These are phyloP conservation scores for Hydrotaea cyrtoneurina DNA, from an alignment of 2,888 invertebrate genomes.

Conservation along the genomic window DNA sequence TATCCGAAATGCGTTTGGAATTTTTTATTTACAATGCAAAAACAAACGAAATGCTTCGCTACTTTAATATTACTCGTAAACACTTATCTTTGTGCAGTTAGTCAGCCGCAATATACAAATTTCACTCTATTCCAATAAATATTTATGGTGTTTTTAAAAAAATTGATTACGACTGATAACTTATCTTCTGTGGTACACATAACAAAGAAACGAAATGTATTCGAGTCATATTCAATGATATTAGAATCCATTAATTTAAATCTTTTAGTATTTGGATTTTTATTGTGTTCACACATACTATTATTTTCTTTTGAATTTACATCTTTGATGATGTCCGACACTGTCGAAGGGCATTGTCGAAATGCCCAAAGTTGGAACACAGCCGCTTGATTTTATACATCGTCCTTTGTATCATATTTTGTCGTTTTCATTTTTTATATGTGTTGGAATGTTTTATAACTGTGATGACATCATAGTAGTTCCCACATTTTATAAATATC, in stretches of 20 bases:
- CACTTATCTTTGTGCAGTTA: no score
- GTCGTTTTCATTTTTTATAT: not conserved
- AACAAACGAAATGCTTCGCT: no score
- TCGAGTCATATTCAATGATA: no score
- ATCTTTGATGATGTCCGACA: not conserved
- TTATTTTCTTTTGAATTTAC: not conserved
- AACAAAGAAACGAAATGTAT: no score
- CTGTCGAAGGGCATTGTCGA: not conserved
- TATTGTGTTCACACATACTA: not conserved
- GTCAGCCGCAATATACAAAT: no score
- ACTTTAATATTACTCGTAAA: no score
- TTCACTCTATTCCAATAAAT: no score
- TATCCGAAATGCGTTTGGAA: no score
- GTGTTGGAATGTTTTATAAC: conserved; percentile 11
- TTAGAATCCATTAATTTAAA: no score
- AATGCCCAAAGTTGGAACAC: not conserved
- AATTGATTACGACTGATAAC: not conserved
- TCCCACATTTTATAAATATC: not conserved
- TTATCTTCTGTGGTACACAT: not conserved
- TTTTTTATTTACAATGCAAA: no score
- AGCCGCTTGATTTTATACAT: not conserved
- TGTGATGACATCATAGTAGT: not conserved
- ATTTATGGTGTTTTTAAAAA: not conserved
- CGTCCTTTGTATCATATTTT: not conserved
- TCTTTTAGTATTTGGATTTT: not conserved